Conservation (phyloP, 2,888 invertebrate genomes). For the Microplitis manilae region DNA sequence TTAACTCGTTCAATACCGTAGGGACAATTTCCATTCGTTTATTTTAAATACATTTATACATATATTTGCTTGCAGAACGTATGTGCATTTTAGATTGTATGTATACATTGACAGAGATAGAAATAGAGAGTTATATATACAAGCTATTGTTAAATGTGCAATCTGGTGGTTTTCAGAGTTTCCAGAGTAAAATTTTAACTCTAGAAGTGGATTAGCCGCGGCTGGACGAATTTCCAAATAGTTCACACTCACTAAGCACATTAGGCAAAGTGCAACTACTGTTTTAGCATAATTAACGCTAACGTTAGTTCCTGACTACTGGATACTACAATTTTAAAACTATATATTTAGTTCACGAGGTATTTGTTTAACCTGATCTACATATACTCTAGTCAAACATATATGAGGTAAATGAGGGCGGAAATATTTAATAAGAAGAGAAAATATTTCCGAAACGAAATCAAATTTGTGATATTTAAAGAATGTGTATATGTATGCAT, state of each 20-base stretch:
- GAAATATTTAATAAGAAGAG: not conserved
- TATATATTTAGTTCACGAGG: not conserved
- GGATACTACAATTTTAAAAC: constrained; percentile 21
- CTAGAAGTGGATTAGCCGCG: constrained; percentile 45
- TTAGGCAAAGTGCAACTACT: constrained; percentile 43
- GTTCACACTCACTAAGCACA: constrained; percentile 41
- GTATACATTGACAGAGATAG: too few relatives aligned
- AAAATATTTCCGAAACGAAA: too few relatives aligned
- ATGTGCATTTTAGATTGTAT: too few relatives aligned
- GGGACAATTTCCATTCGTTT: too few relatives aligned
- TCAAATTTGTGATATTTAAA: too few relatives aligned
- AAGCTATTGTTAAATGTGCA: not conserved
- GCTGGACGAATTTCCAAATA: constrained; percentile 27
- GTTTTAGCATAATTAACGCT: constrained; percentile 49
- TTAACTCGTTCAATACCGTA: too few relatives aligned
- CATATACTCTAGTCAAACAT: not conserved
- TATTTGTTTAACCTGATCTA: not conserved
- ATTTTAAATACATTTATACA: too few relatives aligned
- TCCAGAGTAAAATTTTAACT: constrained; percentile 36
- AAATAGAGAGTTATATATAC: not conserved
- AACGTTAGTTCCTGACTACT: constrained; percentile 5
- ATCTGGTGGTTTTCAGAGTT: constrained; percentile 17
- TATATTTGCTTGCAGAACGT: too few relatives aligned
- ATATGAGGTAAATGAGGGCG: not conserved
- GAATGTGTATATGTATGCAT: too few relatives aligned